These are phyloP conservation scores for Leucozona laternaria DNA, from an alignment of 2,888 invertebrate genomes.

Conservation along the genomic window DNA sequence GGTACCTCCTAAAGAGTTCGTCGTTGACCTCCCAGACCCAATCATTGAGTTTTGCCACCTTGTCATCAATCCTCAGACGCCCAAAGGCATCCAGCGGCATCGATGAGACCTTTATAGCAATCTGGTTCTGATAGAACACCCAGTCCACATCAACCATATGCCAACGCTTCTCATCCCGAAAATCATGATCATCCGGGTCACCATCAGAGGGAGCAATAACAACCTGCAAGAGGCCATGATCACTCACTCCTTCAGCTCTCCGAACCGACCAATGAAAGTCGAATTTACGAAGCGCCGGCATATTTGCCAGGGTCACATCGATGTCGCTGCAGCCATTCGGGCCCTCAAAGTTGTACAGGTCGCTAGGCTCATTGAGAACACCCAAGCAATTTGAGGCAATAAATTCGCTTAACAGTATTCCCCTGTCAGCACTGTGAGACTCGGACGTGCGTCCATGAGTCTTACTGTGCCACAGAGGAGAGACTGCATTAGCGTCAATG, in stretches of 20 bases:
- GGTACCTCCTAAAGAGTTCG: not conserved
- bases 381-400: slow-evolving; percentile 1
- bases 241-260: not conserved
- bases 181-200: no score
- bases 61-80: not conserved
- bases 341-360: slow-evolving; percentile 13
- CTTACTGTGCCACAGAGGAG: slow-evolving; percentile 59
- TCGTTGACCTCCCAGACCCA: slow-evolving; percentile 27
- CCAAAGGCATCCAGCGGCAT: not conserved
- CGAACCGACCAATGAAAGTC: not conserved
- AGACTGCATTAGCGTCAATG: no score
- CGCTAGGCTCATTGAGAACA: slow-evolving; percentile 41
- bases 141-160: no score
- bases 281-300: not conserved
- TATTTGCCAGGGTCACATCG: not conserved
- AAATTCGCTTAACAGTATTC: slow-evolving; percentile 34
- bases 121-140: no score
- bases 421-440: not conserved
- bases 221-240: not conserved
- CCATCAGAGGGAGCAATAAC: not conserved
- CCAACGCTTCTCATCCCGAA: no score
- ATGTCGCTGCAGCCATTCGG: not conserved
- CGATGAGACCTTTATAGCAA: not conserved
- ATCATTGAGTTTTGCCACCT: not conserved
- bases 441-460: not conserved